These are phyloP conservation scores for Micronisus gabar DNA, from an alignment of 2,113 vertebrate genomes.

Conservation along the genomic window DNA sequence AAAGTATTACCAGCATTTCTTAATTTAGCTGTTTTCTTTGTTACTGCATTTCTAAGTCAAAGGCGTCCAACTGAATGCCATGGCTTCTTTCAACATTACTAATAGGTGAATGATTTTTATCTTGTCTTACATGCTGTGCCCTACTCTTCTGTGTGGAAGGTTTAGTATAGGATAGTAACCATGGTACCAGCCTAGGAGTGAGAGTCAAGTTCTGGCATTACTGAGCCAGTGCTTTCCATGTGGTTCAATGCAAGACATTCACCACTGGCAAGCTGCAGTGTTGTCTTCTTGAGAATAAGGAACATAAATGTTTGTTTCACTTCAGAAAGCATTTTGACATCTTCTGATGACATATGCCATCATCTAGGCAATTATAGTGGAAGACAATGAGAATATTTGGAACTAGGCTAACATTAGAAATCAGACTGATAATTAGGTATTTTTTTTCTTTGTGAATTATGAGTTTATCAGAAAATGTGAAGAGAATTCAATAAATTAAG, in stretches of 20 bases:
- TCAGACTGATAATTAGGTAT: background rate
- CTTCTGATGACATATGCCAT: background rate
- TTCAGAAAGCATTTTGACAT: background rate
- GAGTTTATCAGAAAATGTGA: background rate
- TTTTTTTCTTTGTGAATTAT: background rate
- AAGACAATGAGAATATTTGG: background rate
- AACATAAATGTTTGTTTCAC: background rate
- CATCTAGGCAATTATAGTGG: background rate
- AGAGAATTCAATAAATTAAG: background rate
- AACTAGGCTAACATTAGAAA: background rate
- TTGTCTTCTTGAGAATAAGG: background rate
- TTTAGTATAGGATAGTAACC: background rate
- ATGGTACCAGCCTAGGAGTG: background rate
- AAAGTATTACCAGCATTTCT: background rate
- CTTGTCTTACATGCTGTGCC: background rate
- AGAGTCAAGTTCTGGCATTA: background rate
- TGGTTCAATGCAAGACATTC: background rate
- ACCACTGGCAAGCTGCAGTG: background rate
- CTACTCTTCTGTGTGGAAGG: accelerated
- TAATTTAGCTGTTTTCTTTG: background rate
- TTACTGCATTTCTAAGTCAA: background rate
- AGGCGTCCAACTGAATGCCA: background rate
- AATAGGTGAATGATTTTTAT: background rate
- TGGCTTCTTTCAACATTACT: background rate
- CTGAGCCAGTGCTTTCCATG: background rate